phyloP scores from a whole-genome alignment of 2,797 vertebrate genomes.

The Psittacula derbiana region DNA sequence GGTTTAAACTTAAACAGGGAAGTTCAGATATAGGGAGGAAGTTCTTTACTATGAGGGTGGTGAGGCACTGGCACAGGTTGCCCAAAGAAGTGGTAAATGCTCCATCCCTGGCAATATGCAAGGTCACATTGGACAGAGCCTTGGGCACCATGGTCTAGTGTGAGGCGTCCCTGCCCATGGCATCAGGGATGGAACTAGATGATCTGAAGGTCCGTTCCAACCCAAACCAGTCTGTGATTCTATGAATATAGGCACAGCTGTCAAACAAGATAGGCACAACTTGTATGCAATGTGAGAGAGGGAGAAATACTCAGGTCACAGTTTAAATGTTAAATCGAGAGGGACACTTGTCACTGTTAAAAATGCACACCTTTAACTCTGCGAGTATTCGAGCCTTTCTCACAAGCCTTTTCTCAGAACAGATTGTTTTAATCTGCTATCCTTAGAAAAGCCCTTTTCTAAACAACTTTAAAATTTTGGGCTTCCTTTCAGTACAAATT shows the following conservation, averaged over 20 bases:
- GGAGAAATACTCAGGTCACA: background rate
- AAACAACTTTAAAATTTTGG: background rate
- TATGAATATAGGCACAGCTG: background rate
- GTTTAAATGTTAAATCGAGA: background rate
- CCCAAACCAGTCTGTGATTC: background rate
- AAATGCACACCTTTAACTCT: background rate
- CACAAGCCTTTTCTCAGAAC: background rate
- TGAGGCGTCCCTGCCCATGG: background rate
- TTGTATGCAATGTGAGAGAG: background rate
- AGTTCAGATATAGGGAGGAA: background rate
- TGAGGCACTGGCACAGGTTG: background rate
- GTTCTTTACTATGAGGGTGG: background rate
- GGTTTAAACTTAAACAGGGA: background rate
- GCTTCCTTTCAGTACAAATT: background rate
- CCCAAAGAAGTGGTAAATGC: background rate
- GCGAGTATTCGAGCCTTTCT: background rate
- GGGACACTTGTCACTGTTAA: background rate
- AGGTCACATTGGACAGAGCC: background rate
- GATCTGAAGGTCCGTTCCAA: background rate
- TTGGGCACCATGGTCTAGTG: background rate
- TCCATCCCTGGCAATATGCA: background rate
- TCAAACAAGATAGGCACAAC: background rate
- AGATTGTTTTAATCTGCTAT: background rate
- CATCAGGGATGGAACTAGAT: background rate
- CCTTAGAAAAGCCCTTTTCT: background rate